Evolutionary conservation across 2,888 invertebrate species (phyloP).

Genomic region (Isotomurus palustris): DNA sequence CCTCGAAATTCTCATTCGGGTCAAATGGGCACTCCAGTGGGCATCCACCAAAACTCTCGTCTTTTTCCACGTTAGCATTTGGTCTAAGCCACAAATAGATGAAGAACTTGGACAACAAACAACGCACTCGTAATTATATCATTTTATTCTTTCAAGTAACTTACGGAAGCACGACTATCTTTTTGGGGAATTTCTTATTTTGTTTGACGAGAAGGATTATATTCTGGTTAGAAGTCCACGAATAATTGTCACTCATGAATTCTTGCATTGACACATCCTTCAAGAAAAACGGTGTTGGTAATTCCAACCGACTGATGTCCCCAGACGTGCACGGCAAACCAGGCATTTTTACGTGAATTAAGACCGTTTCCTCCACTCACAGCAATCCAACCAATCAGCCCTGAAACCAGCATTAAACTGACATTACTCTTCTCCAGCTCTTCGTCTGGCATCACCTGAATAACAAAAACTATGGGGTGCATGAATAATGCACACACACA

Average conservation of each 20-base stretch:
- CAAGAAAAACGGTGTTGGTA: slow-evolving; percentile 37
- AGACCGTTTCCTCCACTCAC: no score
- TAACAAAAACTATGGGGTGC: no score
- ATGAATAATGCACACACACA: no score
- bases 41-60: slow-evolving; percentile 35
- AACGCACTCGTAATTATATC: no score
- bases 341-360: no score
- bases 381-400: no score
- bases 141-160: no score
- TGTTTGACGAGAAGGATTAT: slow-evolving; percentile 22
- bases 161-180: neutral
- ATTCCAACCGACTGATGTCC: slow-evolving; percentile 13
- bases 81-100: no score
- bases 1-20: slow-evolving; percentile 42
- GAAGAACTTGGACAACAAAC: no score
- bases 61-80: slow-evolving; percentile 2
- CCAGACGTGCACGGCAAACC: slow-evolving; percentile 12
- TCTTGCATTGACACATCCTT: slow-evolving; percentile 29
- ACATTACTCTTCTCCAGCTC: no score
- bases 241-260: slow-evolving; percentile 30
- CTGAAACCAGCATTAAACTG: no score
- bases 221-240: slow-evolving; percentile 23
- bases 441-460: no score
- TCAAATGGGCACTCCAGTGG: slow-evolving; percentile 44
- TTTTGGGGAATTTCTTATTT: neutral